Evolutionary conservation across 2,113 vertebrate genomes (phyloP).

Genomic region (Tachysurus vachellii): DNA sequence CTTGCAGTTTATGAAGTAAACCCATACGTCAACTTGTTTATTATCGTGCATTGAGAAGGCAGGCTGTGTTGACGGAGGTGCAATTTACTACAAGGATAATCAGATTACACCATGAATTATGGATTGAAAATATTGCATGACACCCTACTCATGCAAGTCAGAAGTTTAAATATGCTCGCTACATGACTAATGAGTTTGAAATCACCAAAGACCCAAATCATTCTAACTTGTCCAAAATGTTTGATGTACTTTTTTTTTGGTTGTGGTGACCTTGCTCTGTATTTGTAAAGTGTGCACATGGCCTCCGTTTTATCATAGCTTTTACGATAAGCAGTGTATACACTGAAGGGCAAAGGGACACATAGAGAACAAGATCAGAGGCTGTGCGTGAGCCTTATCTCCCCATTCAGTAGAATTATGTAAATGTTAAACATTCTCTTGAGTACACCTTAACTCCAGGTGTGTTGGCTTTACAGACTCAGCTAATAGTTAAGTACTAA

Average conservation of each 20-base stretch:
- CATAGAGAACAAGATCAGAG: constrained; percentile 51
- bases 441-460: constrained; percentile 29
- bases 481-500: background rate
- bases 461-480: background rate
- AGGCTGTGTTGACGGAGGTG: background rate
- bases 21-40: background rate
- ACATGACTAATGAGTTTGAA: background rate
- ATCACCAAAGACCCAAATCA: background rate
- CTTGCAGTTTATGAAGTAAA: background rate
- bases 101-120: constrained; percentile 15
- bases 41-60: background rate
- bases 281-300: constrained; percentile 57
- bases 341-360: constrained; percentile 63
- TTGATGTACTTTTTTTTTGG: constrained; percentile 3
- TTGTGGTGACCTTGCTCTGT: constrained; percentile 52
- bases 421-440: constrained; percentile 58
- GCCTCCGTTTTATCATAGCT: constrained; percentile 58
- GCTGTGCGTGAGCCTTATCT: constrained; percentile 67
- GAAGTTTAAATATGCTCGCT: background rate
- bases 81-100: background rate
- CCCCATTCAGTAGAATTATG: constrained; percentile 62
- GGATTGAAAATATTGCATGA: background rate
- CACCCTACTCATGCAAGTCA: background rate
- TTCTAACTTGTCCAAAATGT: constrained; percentile 7
- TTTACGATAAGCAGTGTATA: constrained; percentile 47